Evolutionary conservation across 2,797 vertebrate genomes (phyloP).

Genomic region (Serranus cabrilla): DNA sequence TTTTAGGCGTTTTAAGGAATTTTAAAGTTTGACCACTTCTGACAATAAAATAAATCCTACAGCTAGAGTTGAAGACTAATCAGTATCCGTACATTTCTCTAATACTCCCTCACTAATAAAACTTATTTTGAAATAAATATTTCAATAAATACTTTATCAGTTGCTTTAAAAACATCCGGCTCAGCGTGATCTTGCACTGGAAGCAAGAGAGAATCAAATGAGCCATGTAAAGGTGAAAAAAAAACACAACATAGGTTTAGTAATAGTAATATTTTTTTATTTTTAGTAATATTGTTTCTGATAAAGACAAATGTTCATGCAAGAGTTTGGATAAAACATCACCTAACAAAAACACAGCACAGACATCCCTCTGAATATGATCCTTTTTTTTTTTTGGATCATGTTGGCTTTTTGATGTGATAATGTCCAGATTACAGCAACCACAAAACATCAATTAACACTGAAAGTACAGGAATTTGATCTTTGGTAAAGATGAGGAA

Average conservation of each 20-base stretch:
- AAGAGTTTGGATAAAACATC: conserved; percentile 67
- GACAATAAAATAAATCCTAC: too few relatives aligned
- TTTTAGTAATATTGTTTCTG: conserved; percentile 66
- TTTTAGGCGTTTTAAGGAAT: too few relatives aligned
- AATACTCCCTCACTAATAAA: too few relatives aligned
- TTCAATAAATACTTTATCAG: too few relatives aligned
- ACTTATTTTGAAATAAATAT: neutral
- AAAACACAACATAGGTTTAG: conserved; percentile 20
- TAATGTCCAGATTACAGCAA: conserved; percentile 25
- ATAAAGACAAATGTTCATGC: conserved; percentile 81
- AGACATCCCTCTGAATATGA: conserved; percentile 51
- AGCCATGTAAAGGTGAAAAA: neutral
- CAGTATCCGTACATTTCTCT: too few relatives aligned
- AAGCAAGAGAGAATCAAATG: neutral
- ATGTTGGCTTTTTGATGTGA: conserved; percentile 10
- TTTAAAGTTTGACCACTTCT: too few relatives aligned
- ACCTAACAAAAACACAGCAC: conserved; percentile 57
- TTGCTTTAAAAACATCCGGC: neutral
- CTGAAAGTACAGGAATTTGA: conserved; percentile 46
- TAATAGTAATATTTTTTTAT: conserved; percentile 59
- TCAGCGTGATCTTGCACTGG: neutral
- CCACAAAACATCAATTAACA: conserved; percentile 41
- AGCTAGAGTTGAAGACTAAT: too few relatives aligned
- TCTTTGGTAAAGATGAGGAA: conserved; percentile 78
- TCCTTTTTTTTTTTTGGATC: conserved; percentile 18